Conservation (phyloP, 2,888 invertebrate species). For the Andrena bucephala region DNA sequence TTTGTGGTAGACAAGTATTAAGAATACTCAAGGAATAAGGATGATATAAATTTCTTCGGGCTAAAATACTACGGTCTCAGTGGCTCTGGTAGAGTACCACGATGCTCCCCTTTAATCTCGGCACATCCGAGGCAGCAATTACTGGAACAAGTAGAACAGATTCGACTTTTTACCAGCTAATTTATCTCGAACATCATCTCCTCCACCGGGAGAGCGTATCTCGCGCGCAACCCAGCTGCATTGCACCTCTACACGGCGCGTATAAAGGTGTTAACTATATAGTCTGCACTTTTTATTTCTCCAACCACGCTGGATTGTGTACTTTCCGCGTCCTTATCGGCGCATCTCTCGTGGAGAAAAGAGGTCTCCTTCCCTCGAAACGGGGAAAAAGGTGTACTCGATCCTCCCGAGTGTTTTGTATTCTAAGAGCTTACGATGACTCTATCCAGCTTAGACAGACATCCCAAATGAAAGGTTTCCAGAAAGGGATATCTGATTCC, state of each 20-base stretch:
- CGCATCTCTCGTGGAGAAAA: slow-evolving; percentile 55
- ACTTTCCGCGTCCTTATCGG: slow-evolving; percentile 62
- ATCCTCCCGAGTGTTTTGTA: slow-evolving; percentile 58
- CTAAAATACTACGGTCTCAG: background rate
- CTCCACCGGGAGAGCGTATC: slow-evolving; percentile 41
- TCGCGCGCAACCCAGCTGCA: slow-evolving; percentile 37
- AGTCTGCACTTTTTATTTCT: slow-evolving; percentile 52
- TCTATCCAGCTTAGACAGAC: slow-evolving; percentile 39
- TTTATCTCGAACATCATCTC: slow-evolving; percentile 70
- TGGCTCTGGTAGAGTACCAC: slow-evolving; percentile 4
- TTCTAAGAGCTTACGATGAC: slow-evolving; percentile 59
- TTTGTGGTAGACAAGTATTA: no score
- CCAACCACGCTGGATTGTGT: slow-evolving; percentile 32
- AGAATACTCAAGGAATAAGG: no score
- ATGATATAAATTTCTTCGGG: no score
- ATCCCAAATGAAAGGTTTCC: slow-evolving; percentile 36
- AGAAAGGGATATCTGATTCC: slow-evolving; percentile 49
- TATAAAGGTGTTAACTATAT: slow-evolving; percentile 62
- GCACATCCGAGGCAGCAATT: slow-evolving; percentile 63
- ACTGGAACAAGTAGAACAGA: slow-evolving; percentile 66
- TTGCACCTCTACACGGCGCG: slow-evolving; percentile 43
- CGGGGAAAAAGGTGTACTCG: slow-evolving; percentile 22
- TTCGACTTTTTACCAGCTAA: slow-evolving; percentile 63
- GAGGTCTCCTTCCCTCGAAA: slow-evolving; percentile 8
- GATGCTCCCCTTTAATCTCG: slow-evolving; percentile 42